Conservation (phyloP, 2,113 vertebrate species). For the Paracanthobrama guichenoti region DNA sequence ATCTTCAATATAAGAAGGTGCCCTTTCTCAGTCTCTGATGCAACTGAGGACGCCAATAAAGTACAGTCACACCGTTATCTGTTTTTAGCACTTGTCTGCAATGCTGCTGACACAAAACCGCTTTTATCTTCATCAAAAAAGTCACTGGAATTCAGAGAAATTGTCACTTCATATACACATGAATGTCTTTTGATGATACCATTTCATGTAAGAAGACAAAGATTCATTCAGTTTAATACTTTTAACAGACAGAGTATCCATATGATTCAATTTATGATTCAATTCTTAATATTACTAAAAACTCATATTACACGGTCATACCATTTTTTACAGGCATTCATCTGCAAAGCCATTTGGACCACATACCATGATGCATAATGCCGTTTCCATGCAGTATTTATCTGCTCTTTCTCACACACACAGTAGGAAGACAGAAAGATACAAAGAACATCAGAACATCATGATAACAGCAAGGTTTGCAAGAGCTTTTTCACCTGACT, state of each 20-base stretch:
- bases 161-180: constrained; percentile 2
- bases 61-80: constrained; percentile 11
- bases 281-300: not conserved
- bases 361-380: constrained; percentile 1
- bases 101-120: constrained; percentile 40
- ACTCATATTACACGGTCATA: not conserved
- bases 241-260: not conserved
- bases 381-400: constrained; percentile 1
- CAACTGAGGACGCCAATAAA: constrained; percentile 44
- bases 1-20: constrained; percentile 16
- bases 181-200: not conserved
- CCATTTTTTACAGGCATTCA: not conserved
- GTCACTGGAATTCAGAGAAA: not conserved
- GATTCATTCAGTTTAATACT: not conserved
- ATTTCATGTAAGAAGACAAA: constrained; percentile 4
- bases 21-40: constrained; percentile 16
- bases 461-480: constrained; percentile 29
- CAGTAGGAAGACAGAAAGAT: constrained; percentile 40
- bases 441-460: constrained; percentile 43
- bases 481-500: constrained; percentile 43
- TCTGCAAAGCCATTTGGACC: not conserved
- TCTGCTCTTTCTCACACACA: not conserved
- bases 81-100: constrained; percentile 21
- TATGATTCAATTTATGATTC: not conserved
- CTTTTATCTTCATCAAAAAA: constrained; percentile 10